These are phyloP conservation scores for Ctenodactylus gundi DNA, from an alignment of 2,113 vertebrate genomes.

Conservation along the genomic window DNA sequence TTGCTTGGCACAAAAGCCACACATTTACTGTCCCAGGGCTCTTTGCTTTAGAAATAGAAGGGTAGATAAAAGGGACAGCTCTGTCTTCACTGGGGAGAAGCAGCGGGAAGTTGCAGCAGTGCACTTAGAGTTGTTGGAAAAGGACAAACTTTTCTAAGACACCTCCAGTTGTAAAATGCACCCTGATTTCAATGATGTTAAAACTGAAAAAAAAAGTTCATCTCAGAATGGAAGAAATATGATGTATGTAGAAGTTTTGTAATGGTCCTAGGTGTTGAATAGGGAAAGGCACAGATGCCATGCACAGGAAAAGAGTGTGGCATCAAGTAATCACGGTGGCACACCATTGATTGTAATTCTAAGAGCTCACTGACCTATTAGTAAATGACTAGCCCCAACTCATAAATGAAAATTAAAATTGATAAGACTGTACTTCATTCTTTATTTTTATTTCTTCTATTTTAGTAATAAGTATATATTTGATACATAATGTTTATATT, in stretches of 20 bases:
- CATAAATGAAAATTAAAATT: neutral
- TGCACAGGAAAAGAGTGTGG: neutral
- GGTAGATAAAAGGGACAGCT: neutral
- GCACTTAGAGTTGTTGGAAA: neutral
- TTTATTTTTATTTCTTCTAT: no score
- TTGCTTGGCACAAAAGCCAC: neutral
- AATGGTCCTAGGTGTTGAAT: neutral
- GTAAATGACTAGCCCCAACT: neutral
- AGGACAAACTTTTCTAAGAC: neutral
- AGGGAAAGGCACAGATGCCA: neutral
- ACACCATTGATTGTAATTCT: neutral
- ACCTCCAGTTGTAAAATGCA: neutral
- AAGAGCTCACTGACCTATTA: neutral
- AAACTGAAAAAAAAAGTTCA: neutral
- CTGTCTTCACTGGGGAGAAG: neutral
- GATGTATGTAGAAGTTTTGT: neutral
- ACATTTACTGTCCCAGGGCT: neutral
- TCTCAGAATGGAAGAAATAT: neutral
- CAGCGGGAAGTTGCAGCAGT: neutral
- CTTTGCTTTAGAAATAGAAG: neutral
- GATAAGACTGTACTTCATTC: neutral
- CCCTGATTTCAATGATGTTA: neutral
- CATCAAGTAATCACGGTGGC: neutral
- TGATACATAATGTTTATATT: no score
- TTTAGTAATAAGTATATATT: no score